Base-by-base conservation (phyloP, 2,113 vertebrate genomes). In the Halichoeres trimaculatus region DNA sequence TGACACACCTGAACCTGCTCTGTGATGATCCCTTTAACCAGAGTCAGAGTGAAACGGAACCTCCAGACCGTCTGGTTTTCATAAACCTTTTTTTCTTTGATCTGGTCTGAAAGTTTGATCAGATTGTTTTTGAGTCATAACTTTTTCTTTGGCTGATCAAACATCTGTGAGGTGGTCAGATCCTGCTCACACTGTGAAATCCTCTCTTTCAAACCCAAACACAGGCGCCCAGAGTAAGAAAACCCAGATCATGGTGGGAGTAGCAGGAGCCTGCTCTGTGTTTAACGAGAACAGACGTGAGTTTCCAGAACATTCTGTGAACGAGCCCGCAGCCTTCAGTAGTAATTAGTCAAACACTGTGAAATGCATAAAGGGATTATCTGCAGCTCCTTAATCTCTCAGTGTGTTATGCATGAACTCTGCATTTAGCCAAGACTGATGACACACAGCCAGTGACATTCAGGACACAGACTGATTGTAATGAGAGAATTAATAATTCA, bases 361-460 rank as follows among this genome's bases (percentile, higher is more conserved):
- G 19, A n/a, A 48, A 20, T 48, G 45, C 19, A 48, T 48, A 20
- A 48, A 48, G 45, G 45, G 45, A 48, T 48, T 48, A 48, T 20
- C 13, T 48, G 45, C 19, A n/a, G 45, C 45, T 48, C 8, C 45
- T 48, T 48, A 48, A 48, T 48, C 45, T 48, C 45, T 48, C 2
- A 17, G 45, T 48, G 45, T n/a, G n/a, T 48, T 48, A 48, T 48
- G 45, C 45, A 48, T 48, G 45, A 48, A 48, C 45, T 48, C 45
- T 10, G 45, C 45, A 20, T 48, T 48, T 20, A 8, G 8, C 19
- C 45, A 20, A 48, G 45, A 48, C 45, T 48, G 19, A 48, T 20
- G 16, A 45, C 45, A 48, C 10, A 9, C 45, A 13, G 13, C 45
- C 19, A 48, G 10, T 48, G 19, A 48, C 45, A 48, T 48, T 20